These are phyloP conservation scores for Dyspetes luteomarginatus DNA, from an alignment of 2,888 invertebrate species.

Conservation along the genomic window DNA sequence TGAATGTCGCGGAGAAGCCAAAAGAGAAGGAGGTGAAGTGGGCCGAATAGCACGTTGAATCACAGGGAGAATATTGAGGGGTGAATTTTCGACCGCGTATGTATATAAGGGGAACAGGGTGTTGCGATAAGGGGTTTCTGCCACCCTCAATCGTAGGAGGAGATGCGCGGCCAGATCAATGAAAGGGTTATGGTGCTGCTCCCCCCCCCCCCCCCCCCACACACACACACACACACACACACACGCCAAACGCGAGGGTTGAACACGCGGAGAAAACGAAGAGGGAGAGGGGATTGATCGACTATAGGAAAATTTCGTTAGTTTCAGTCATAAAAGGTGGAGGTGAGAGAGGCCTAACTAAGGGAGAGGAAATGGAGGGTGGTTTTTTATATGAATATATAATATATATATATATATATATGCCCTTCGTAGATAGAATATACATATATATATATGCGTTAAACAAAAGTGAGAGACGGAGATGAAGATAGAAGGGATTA, in stretches of 20 bases:
- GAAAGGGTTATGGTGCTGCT: conserved; percentile 73
- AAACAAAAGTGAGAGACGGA: conserved; percentile 40
- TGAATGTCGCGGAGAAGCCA: conserved; percentile 57
- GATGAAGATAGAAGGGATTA: conserved; percentile 54
- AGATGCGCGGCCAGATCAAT: conserved; percentile 79
- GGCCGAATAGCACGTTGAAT: conserved; percentile 56
- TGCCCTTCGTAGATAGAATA: not conserved
- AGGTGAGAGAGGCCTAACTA: conserved; percentile 79
- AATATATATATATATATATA: too few relatives aligned
- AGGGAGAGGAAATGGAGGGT: conserved; percentile 63
- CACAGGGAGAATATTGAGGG: conserved; percentile 64
- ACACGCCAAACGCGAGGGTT: conserved; percentile 64
- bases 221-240: conserved; percentile 31
- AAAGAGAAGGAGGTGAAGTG: conserved; percentile 47
- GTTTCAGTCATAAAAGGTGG: conserved; percentile 80
- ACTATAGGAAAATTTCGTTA: conserved; percentile 83
- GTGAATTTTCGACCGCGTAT: conserved; percentile 71
- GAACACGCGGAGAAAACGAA: conserved; percentile 12
- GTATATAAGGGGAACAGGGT: conserved; percentile 72
- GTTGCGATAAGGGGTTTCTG: conserved; percentile 80
- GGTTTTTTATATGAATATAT: conserved; percentile 4
- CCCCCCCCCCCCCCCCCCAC: not conserved
- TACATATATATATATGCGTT: not conserved
- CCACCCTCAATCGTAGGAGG: conserved; percentile 71
- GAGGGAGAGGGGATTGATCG: conserved; percentile 77